Evolutionary conservation across 2,113 vertebrate genomes (phyloP).

Genomic region (Rattus rattus): DNA sequence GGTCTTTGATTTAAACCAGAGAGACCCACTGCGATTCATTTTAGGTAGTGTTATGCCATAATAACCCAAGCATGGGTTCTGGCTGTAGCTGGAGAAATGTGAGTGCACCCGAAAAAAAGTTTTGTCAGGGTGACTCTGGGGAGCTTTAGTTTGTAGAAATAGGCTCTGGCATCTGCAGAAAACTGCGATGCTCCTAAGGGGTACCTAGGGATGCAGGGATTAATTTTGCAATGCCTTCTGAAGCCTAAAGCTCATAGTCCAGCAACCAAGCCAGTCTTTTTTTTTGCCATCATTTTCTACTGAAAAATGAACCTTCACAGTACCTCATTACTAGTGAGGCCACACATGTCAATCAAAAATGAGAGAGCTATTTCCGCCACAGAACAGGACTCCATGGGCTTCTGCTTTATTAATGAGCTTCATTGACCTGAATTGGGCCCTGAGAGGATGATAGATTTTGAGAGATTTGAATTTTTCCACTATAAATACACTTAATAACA

Average conservation of each 20-base stretch:
- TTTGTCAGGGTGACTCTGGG: neutral
- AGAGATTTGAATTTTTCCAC: neutral
- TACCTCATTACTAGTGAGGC: neutral
- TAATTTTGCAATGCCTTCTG: neutral
- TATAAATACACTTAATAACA: neutral
- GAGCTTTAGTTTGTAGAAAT: neutral
- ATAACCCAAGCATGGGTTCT: neutral
- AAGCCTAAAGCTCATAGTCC: neutral
- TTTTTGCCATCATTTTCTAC: neutral
- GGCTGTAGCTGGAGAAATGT: neutral
- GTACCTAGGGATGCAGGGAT: neutral
- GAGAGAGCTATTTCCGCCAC: neutral
- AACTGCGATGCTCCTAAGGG: neutral
- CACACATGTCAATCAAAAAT: neutral
- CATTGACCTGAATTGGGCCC: neutral
- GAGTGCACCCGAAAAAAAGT: neutral
- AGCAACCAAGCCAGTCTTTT: neutral
- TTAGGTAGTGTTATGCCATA: neutral
- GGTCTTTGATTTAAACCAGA: neutral
- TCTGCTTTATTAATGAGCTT: slow-evolving; percentile 37
- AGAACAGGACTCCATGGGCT: neutral
- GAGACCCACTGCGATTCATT: neutral
- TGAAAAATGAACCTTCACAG: neutral
- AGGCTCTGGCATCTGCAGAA: neutral
- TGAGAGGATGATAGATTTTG: neutral